Percentiles rank a stretch among this genome's conserved stretches.
Evolutionary conservation across 2,797 vertebrate species (phyloP).

Genomic region (Thalassophryne amazonica): DNA sequence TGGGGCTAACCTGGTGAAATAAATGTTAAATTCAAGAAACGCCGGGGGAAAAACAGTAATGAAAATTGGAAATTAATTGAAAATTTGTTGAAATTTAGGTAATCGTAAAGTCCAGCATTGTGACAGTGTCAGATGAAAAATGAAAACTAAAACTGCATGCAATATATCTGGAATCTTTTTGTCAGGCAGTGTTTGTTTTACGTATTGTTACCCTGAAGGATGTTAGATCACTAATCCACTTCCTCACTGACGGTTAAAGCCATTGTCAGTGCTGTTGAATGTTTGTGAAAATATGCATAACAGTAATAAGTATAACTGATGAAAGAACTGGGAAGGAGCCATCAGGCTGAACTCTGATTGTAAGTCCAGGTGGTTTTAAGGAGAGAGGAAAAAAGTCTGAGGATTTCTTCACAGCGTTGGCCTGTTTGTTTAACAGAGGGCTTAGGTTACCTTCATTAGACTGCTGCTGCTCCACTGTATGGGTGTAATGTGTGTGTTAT

Average conservation of each 20-base stretch:
- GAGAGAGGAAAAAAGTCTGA: slow-evolving; percentile 52
- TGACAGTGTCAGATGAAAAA: too few species aligned
- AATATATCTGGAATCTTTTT: slow-evolving; percentile 16
- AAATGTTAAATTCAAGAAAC: too few species aligned
- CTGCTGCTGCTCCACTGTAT: slow-evolving; percentile 48
- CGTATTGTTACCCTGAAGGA: slow-evolving; percentile 51
- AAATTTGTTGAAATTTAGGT: too few species aligned
- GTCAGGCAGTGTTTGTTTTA: slow-evolving; percentile 22
- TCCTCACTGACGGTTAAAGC: slow-evolving; percentile 39
- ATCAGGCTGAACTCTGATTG: slow-evolving; percentile 29
- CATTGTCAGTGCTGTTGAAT: slow-evolving; percentile 56
- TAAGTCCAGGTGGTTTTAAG: slow-evolving; percentile 47
- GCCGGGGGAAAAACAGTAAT: too few species aligned
- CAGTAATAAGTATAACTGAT: slow-evolving; percentile 63
- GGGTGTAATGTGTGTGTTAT: slow-evolving; percentile 53
- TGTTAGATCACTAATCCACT: slow-evolving; percentile 60
- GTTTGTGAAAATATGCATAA: slow-evolving; percentile 71
- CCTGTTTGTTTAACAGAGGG: slow-evolving; percentile 67
- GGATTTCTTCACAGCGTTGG: slow-evolving; percentile 61
- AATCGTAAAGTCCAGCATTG: too few species aligned
- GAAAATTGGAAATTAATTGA: too few species aligned
- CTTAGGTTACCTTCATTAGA: slow-evolving; percentile 63
- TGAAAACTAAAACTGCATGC: too few species aligned
- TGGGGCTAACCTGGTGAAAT: too few species aligned
- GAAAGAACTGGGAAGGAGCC: slow-evolving; percentile 68